A percentile compares a stretch with the other conserved stretches of the same genome.
These are phyloP conservation scores for Strigops habroptila DNA, from an alignment of 2,113 vertebrate genomes.

Conservation along the genomic window DNA sequence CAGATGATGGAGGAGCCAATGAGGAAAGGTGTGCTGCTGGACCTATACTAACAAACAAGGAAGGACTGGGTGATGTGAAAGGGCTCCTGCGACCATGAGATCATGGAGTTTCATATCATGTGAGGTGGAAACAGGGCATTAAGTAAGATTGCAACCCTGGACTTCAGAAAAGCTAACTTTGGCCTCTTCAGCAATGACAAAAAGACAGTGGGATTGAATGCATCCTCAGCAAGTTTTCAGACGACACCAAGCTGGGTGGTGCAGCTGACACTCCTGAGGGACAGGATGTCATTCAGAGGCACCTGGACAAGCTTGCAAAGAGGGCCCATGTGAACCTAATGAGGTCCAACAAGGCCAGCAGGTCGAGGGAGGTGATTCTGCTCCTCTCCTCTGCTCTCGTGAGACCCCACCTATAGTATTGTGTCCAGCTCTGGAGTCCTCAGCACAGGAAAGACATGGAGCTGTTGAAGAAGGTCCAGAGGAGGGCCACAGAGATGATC, in stretches of 20 bases:
- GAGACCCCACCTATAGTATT: not conserved
- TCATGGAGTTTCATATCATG: not conserved
- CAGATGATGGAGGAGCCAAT: not conserved
- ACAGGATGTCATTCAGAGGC: not conserved
- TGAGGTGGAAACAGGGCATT: not conserved
- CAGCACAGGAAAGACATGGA: not conserved
- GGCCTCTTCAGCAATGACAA: not conserved
- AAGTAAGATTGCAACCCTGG: not conserved
- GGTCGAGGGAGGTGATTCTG: not conserved
- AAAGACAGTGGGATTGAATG: not conserved
- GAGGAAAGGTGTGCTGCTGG: not conserved
- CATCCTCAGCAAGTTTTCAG: not conserved
- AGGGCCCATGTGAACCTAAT: not conserved
- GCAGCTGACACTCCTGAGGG: not conserved
- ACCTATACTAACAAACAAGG: not conserved
- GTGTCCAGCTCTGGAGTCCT: not conserved
- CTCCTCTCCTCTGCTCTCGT: not conserved
- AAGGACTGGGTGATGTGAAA: not conserved
- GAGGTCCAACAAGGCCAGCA: not conserved
- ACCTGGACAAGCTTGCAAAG: not conserved
- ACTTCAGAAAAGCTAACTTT: not conserved
- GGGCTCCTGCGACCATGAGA: not conserved
- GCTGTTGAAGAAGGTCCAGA: not conserved
- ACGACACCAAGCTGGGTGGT: not conserved
- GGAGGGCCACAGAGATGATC: not conserved